Evolutionary conservation across 2,797 vertebrate species (phyloP).

Genomic region (Intellagama lesueurii): DNA sequence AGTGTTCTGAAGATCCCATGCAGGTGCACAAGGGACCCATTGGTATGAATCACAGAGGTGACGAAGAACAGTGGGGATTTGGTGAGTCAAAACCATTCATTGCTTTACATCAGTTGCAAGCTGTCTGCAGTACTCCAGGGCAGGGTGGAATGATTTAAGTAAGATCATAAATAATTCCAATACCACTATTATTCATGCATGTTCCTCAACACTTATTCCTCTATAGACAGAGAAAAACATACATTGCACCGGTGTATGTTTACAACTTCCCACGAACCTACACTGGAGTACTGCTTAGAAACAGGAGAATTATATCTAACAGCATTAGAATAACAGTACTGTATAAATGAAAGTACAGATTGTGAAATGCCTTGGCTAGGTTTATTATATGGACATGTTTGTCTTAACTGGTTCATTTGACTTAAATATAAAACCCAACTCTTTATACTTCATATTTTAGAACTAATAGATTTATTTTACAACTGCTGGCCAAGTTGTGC

Average conservation of each 20-base stretch:
- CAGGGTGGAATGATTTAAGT: not conserved
- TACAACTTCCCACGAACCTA: not conserved
- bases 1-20: no score
- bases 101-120: not conserved
- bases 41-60: no score
- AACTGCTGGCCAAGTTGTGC: constrained; percentile 35
- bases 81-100: no score
- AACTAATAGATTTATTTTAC: constrained; percentile 34
- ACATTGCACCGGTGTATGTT: not conserved
- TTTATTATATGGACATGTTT: not conserved
- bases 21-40: no score
- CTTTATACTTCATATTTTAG: constrained; percentile 15
- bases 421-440: constrained; percentile 1
- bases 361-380: not conserved
- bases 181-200: not conserved
- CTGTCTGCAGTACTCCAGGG: not conserved
- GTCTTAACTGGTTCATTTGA: not conserved
- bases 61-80: no score
- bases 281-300: not conserved
- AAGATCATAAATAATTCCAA: not conserved
- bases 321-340: not conserved
- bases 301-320: no score
- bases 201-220: not conserved
- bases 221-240: not conserved
- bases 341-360: not conserved